Evolutionary conservation across 2,113 vertebrate species (phyloP), one percentile per base, ranked within the genome.

Genomic region (Nothoprocta pentlandii): DNA sequence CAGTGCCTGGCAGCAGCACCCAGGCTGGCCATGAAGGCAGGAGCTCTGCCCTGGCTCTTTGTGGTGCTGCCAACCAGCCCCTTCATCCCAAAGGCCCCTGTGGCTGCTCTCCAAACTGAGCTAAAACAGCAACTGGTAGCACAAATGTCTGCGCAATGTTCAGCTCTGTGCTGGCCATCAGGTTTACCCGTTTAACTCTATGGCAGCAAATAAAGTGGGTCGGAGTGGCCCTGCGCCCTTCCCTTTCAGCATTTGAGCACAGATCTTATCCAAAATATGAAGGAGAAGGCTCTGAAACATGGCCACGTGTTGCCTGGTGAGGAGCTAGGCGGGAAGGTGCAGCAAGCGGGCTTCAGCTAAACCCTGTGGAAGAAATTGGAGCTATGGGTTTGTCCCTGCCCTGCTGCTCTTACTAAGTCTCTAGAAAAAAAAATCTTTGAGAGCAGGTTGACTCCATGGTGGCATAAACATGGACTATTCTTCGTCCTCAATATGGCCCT

Each of bases 81-180:
- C 9, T 61, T 86, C 41, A 88, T 92, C 80, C 59, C 86, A 16
- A 64, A 34, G 6, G 19, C 5, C 2, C 6, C 1, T 5, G 17
- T 1, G 2, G 25, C 20, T 44, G 49, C 16, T 0, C 64, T 70
- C 34, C 49, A 58, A 76, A 36, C 26, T 15, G 3, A 70, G 46
- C 23, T 13, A 4, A 16, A 6, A 2, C 1, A 34, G 25, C 75
- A 79, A 22, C 8, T 36, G 28, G 42, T 30, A 49, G 4, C 2
- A 0, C 2, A 0, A 7, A 39, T 41, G 34, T 20, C 58, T 46
- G 8, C 44, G 23, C 20, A 21, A 30, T 8, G 13, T n/a, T 36
- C 16, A 13, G n/a, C 30, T 10, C 36, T 42, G 42, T 15, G 74
- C 16, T 26, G n/a, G 16, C 12, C 44, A 15, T 8, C 49, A 36